Evolutionary conservation across 2,113 vertebrate genomes (phyloP).

Genomic region (Rhynchomys soricoides): DNA sequence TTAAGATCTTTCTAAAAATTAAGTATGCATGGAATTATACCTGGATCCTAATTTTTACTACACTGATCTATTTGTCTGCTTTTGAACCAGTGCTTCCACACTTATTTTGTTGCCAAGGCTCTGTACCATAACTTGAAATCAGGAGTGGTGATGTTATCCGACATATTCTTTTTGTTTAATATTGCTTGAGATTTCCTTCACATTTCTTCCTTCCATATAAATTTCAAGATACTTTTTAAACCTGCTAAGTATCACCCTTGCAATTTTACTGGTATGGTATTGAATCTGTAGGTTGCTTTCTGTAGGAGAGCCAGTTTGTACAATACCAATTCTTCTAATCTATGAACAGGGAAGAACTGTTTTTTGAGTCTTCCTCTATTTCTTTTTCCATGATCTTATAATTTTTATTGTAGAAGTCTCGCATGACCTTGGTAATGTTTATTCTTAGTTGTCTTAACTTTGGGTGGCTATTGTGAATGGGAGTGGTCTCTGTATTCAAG

Average conservation of each 20-base stretch:
- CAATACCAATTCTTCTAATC: not conserved
- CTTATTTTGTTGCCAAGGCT: not conserved
- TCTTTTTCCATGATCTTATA: not conserved
- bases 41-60: not conserved
- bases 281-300: not conserved
- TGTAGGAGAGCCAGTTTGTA: not conserved
- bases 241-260: not conserved
- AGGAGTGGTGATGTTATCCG: not conserved
- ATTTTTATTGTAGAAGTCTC: not conserved
- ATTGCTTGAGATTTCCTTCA: not conserved
- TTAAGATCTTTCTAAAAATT: not conserved
- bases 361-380: not conserved
- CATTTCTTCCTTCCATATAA: not conserved
- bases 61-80: not conserved
- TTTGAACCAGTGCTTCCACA: not conserved
- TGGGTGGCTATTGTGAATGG: not conserved
- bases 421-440: not conserved
- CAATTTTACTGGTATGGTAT: not conserved
- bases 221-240: not conserved
- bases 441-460: not conserved
- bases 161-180: not conserved
- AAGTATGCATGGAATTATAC: not conserved
- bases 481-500: not conserved
- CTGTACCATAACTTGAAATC: not conserved
- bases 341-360: not conserved